Conservation (phyloP, 2,113 vertebrate genomes). For the Tapirus terrestris region DNA sequence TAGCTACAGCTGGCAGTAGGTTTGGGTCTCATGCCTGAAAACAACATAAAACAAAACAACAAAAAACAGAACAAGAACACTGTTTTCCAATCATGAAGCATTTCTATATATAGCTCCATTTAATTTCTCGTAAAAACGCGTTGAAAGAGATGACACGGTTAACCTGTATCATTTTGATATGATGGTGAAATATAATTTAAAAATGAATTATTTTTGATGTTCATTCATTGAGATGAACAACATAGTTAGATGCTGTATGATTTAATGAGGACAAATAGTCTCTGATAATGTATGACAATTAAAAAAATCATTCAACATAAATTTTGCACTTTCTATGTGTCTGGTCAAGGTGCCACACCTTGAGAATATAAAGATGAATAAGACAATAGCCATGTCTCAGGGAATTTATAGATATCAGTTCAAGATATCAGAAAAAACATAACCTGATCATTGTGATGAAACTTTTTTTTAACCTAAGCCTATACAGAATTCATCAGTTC, state of each 20-base stretch:
- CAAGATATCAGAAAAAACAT: neutral
- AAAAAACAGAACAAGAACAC: neutral
- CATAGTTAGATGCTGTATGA: neutral
- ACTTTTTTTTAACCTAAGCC: neutral
- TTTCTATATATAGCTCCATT: neutral
- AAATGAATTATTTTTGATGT: neutral
- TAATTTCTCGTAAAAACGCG: constrained; percentile 19
- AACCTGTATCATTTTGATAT: neutral
- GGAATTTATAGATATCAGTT: neutral
- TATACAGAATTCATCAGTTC: neutral
- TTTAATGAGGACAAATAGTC: neutral
- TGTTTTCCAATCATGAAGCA: neutral
- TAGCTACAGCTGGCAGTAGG: neutral
- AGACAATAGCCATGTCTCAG: neutral
- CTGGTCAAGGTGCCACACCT: neutral
- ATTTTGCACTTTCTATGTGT: neutral
- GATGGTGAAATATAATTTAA: neutral
- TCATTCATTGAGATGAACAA: neutral
- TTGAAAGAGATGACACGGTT: neutral
- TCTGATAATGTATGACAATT: neutral
- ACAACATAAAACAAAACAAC: neutral
- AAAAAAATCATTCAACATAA: neutral
- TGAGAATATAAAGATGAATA: neutral
- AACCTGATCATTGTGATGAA: neutral
- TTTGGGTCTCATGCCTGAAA: neutral